Evolutionary conservation across 2,113 vertebrate species (phyloP).

Genomic region (Piprites chloris): DNA sequence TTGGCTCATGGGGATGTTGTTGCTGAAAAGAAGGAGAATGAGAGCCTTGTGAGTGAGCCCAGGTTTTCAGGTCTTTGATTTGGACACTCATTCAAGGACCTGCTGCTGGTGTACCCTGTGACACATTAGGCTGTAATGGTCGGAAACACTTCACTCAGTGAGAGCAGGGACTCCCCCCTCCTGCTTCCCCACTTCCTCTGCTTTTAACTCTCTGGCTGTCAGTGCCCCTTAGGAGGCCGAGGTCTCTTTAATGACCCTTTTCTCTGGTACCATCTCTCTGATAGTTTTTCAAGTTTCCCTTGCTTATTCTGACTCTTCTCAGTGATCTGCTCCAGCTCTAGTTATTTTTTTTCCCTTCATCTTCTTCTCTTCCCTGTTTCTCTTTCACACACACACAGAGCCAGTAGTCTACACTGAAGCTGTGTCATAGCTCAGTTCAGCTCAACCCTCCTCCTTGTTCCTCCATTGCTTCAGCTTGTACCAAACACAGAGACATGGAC

Average conservation of each 20-base stretch:
- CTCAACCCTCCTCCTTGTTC: neutral
- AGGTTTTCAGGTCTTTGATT: neutral
- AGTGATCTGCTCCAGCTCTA: neutral
- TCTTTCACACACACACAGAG: neutral
- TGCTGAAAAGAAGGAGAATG: neutral
- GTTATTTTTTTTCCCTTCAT: neutral
- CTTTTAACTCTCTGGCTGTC: neutral
- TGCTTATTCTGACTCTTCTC: neutral
- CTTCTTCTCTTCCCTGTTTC: neutral
- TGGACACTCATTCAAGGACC: neutral
- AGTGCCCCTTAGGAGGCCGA: neutral
- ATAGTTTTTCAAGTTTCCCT: neutral
- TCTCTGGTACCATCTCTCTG: neutral
- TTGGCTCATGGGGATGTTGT: neutral
- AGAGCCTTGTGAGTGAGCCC: neutral
- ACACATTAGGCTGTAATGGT: rapidly evolving
- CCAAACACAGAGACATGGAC: neutral
- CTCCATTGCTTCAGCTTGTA: neutral
- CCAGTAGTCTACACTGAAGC: neutral
- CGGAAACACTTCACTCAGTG: neutral
- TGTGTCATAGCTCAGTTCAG: neutral
- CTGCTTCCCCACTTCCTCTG: neutral
- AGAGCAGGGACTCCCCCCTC: neutral
- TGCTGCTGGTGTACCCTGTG: neutral
- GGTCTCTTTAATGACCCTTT: neutral